Base-by-base conservation (phyloP, 2,797 vertebrate species). In the Babyrousa celebensis region DNA sequence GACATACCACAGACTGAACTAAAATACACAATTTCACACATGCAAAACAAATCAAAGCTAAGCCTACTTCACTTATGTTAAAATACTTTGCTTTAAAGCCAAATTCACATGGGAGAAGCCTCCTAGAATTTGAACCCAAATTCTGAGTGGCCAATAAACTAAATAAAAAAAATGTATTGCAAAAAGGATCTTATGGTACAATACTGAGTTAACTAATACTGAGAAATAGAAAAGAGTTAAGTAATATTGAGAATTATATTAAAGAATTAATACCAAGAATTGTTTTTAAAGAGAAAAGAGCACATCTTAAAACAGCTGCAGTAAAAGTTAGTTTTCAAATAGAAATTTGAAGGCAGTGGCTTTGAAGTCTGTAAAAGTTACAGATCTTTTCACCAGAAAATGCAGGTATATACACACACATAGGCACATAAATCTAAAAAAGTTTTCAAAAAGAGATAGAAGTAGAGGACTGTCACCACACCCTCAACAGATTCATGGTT, bases 191-290 rank as follows among this genome's bases (percentile, higher is more conserved):
- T 83, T 82, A 83, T 48, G 36, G 54, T 63, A 63, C 27, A 74
- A 60, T 48, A 80, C 87, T 60, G 68, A 88, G 58, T 65, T 88
- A 86, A 91, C 5, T 36, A 84, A 70, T 58, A 75, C 0, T 68
- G 36, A 65, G 71, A 95, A 23, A 48, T 48, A 48, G 43, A 48
- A 77, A 89, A 65, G 68, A 88, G 58, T 65, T 88, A 86, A 91
- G 4, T 36, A 84, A 70, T 58, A 75, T 0, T 68, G 36, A 65
- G 71, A 95, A 23, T 36, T 87, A n/a, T 85, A 48, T 48, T 48
- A 48, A 48, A 48, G 43, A 48, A 48, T 43, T 43, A 43, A 43
- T 36, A 36, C 43, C 9, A 10, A 48, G 43, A 48, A 48, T 48
- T 48, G 43, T 54, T 93, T 85, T 62, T n/a, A 85, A 63, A 67